Percentiles rank a stretch among this genome's conserved stretches.
phyloP scores from a whole-genome alignment of 2,888 invertebrate species.

The Allophyes oxyacanthae region DNA sequence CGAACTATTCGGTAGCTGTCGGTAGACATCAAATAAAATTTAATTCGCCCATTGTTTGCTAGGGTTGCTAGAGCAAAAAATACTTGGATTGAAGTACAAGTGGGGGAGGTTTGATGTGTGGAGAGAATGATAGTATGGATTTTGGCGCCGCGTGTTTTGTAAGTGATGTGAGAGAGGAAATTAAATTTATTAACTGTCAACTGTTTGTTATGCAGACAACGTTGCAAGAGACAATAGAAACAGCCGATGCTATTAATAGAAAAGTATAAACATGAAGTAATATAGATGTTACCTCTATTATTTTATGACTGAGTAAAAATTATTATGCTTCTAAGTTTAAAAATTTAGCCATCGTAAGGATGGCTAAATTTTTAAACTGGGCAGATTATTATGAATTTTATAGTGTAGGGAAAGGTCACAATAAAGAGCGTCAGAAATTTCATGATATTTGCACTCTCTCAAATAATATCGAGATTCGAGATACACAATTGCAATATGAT shows the following conservation, averaged over 20 bases:
- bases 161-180: background rate
- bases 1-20: slow-evolving; percentile 74
- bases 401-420: no score
- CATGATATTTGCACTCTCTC: no score
- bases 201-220: slow-evolving; percentile 2
- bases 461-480: no score
- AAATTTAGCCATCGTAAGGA: no score
- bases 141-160: background rate
- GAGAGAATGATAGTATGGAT: background rate
- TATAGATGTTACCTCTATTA: no score
- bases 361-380: no score
- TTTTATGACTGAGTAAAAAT: no score
- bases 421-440: no score
- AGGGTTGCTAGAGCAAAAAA: slow-evolving; percentile 53
- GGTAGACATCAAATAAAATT: slow-evolving; percentile 81
- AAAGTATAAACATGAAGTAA: no score
- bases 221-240: background rate
- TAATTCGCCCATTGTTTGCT: slow-evolving; percentile 81
- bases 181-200: background rate
- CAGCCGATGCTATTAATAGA: slow-evolving; percentile 1
- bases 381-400: no score
- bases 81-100: slow-evolving; percentile 25
- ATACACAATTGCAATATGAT: no score
- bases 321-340: no score
- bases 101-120: slow-evolving; percentile 20